phyloP scores from a whole-genome alignment of 1,140 invertebrate species.

The Macrostomum lignano region DNA sequence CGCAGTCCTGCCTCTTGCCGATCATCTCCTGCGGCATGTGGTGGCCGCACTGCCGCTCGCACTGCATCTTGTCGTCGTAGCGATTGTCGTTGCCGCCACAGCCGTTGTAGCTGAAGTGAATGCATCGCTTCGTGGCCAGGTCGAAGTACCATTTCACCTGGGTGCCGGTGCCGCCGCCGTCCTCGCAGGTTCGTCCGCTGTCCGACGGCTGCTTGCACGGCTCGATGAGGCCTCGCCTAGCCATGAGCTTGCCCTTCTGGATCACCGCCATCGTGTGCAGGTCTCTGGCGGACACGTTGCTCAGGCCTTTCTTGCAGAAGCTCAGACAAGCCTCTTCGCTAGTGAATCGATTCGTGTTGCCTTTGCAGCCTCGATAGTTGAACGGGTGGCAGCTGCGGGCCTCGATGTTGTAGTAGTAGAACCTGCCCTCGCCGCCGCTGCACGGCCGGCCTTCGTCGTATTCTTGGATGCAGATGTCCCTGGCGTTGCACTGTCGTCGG shows the following conservation, averaged over 20 bases:
- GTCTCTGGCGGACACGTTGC: too few species aligned
- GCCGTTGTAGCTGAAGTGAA: conserved; percentile 8
- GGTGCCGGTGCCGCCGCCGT: background rate
- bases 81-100: conserved; percentile 9
- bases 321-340: too few species aligned
- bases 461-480: too few species aligned
- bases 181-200: background rate
- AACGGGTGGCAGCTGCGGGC: conserved; percentile 1
- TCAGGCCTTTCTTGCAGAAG: too few species aligned
- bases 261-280: too few species aligned
- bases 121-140: conserved; percentile 5
- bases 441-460: too few species aligned
- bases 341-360: conserved; percentile 1
- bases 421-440: too few species aligned
- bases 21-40: conserved; percentile 5
- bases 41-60: conserved; percentile 5
- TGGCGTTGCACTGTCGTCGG: too few species aligned
- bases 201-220: background rate
- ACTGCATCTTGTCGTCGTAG: conserved; percentile 8
- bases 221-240: too few species aligned
- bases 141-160: conserved; percentile 8
- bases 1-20: background rate
- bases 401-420: background rate
- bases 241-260: too few species aligned
- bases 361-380: conserved; percentile 5